Evolutionary conservation across 2,113 vertebrate species (phyloP), one percentile per base, ranked within the genome.

Genomic region (Anarhynchus alexandrinus): DNA sequence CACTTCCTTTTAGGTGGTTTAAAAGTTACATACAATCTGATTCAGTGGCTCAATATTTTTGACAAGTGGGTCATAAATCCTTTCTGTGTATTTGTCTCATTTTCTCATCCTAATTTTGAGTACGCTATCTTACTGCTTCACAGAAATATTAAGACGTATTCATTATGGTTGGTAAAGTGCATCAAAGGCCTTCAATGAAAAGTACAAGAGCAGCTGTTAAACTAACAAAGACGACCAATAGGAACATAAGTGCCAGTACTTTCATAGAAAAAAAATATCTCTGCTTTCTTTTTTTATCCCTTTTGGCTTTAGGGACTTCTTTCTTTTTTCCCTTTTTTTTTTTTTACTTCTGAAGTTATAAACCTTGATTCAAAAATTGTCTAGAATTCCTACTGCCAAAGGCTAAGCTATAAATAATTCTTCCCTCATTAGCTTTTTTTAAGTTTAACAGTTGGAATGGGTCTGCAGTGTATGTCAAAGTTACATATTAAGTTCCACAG

Each of bases 361-460:
- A 88, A 93, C 38, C 82, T 94, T 86, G 86, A 96, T 96, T 95
- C 85, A 97, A 93, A 98, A 97, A 73, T 90, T 97, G 90, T 65
- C 94, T 95, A 82, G 88, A 97, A 97, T 97, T 97, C 95, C 77
- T 96, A 65, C 85, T 94, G 96, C 95, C 79, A 95, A 96, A 93
- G 96, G 97, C 96, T 97, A 95, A 95, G 94, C 78, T 98, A 98
- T 97, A 97, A 98, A 98, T 98, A 98, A 91, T 90, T 96, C 95
- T 94, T 79, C 32, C 34, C 88, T 96, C 95, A 92, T 98, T 97
- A 98, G 61, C 71, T 96, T 87, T 94, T 70, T 80, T 95, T 7
- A 92, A 91, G 87, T 94, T 97, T 96, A 95, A 95, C 91, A 90
- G 97, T 85, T 96, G 71, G 62, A 97, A 93, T 91, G 45, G 80